phyloP scores from a whole-genome alignment of 2,888 invertebrate species.

The Melitaea athalia region DNA sequence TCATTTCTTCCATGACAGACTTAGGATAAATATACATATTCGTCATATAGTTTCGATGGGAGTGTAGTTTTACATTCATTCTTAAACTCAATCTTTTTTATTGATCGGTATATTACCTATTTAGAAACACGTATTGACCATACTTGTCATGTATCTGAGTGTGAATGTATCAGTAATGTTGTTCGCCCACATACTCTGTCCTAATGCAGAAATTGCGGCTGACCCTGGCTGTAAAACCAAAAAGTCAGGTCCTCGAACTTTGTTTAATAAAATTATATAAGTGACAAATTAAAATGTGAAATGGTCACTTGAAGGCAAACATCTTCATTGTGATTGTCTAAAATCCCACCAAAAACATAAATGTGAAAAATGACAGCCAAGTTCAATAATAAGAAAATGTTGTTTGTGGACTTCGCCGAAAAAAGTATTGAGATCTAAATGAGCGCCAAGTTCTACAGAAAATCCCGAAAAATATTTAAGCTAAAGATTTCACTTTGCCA shows the following conservation, averaged over 20 bases:
- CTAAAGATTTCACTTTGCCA: too few species aligned
- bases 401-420: too few species aligned
- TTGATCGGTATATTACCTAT: slow-evolving; percentile 55
- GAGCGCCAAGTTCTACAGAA: too few species aligned
- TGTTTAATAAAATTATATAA: slow-evolving; percentile 19
- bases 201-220: slow-evolving; percentile 56
- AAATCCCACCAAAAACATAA: too few species aligned
- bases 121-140: slow-evolving; percentile 61
- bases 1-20: neutral
- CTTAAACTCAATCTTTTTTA: slow-evolving; percentile 16
- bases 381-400: too few species aligned
- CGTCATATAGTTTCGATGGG: slow-evolving; percentile 12
- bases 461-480: too few species aligned
- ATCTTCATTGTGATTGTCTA: too few species aligned
- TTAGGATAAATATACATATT: neutral
- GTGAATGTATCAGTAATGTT: slow-evolving; percentile 48
- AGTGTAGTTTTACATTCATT: slow-evolving; percentile 21
- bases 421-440: too few species aligned
- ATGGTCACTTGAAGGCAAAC: neutral
- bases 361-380: too few species aligned
- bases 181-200: slow-evolving; percentile 68
- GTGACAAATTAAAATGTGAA: neutral
- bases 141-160: slow-evolving; percentile 49
- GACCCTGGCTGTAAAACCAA: slow-evolving; percentile 55
- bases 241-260: slow-evolving; percentile 41